Evolutionary conservation across 2,888 invertebrate species (phyloP).

Genomic region (Cataglyphis livida): DNA sequence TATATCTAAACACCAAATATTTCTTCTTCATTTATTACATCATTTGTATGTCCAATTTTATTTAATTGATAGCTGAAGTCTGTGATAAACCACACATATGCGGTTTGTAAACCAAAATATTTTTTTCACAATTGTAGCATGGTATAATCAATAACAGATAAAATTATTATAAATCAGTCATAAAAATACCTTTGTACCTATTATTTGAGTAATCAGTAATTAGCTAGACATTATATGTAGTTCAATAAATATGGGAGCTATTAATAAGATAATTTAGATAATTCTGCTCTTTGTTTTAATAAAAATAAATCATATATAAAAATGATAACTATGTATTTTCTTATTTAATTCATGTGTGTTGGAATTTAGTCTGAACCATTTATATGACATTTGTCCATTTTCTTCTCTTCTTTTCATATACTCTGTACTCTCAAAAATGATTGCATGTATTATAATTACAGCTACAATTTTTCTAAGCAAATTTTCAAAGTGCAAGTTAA

Average conservation of each 20-base stretch:
- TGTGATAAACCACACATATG: neutral
- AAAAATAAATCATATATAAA: slow-evolving; percentile 46
- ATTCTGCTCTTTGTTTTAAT: slow-evolving; percentile 16
- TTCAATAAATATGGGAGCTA: slow-evolving; percentile 49
- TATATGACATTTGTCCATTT: neutral
- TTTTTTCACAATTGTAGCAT: slow-evolving; percentile 14
- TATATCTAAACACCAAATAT: slow-evolving; percentile 33
- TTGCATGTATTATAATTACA: slow-evolving; percentile 53
- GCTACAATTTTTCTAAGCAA: slow-evolving; percentile 58
- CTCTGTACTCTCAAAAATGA: slow-evolving; percentile 47
- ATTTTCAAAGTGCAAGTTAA: slow-evolving; percentile 56
- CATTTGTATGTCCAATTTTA: slow-evolving; percentile 4
- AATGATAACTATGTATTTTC: slow-evolving; percentile 37
- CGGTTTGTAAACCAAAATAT: slow-evolving; percentile 22
- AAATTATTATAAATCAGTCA: slow-evolving; percentile 55
- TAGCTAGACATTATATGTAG: slow-evolving; percentile 43
- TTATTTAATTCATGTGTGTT: slow-evolving; percentile 28
- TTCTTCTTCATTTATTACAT: slow-evolving; percentile 33
- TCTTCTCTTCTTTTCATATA: neutral
- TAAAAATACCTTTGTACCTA: slow-evolving; percentile 48
- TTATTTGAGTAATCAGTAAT: slow-evolving; percentile 42
- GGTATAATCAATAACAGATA: slow-evolving; percentile 34
- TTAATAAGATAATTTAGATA: slow-evolving; percentile 46
- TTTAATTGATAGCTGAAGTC: slow-evolving; percentile 25
- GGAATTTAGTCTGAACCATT: slow-evolving; percentile 26